Percentiles rank a stretch among this genome's conserved stretches.
phyloP scores from a whole-genome alignment of 2,888 invertebrate genomes.

The Sericinus montela region DNA sequence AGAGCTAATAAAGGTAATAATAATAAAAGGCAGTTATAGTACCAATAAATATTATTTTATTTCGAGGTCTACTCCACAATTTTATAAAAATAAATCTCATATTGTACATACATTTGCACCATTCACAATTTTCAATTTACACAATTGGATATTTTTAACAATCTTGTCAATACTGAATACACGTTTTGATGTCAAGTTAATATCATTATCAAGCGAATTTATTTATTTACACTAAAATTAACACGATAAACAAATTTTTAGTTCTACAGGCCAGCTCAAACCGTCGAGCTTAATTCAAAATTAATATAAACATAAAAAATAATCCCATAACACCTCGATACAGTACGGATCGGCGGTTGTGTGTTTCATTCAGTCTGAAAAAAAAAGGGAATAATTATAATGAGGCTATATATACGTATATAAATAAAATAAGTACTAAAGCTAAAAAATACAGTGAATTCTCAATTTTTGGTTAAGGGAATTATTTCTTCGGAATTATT shows the following conservation, averaged over 20 bases:
- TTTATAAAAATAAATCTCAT: constrained; percentile 5
- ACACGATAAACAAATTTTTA: background rate
- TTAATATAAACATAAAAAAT: no score
- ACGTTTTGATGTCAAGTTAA: constrained; percentile 1
- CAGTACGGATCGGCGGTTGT: background rate
- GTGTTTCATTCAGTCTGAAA: constrained; percentile 48
- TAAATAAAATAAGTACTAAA: no score
- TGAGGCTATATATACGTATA: no score
- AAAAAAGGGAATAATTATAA: constrained; percentile 20
- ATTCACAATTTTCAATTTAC: background rate
- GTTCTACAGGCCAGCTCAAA: background rate
- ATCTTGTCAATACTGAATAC: constrained; percentile 2
- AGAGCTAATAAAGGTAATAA: no score
- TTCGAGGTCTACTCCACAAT: constrained; percentile 10
- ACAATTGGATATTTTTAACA: background rate
- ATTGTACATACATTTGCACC: background rate
- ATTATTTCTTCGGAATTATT: no score
- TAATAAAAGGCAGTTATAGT: background rate
- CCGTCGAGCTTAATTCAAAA: background rate
- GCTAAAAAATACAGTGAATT: no score
- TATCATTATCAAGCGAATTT: constrained; percentile 3
- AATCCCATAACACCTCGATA: background rate
- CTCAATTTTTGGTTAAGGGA: no score
- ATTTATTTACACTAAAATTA: constrained; percentile 10
- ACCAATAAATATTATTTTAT: constrained; percentile 7